A percentile compares a stretch with the other conserved stretches of the same genome.
These are phyloP conservation scores for Halcyon smyrnensis DNA, from an alignment of 2,797 vertebrate species.

Conservation along the genomic window DNA sequence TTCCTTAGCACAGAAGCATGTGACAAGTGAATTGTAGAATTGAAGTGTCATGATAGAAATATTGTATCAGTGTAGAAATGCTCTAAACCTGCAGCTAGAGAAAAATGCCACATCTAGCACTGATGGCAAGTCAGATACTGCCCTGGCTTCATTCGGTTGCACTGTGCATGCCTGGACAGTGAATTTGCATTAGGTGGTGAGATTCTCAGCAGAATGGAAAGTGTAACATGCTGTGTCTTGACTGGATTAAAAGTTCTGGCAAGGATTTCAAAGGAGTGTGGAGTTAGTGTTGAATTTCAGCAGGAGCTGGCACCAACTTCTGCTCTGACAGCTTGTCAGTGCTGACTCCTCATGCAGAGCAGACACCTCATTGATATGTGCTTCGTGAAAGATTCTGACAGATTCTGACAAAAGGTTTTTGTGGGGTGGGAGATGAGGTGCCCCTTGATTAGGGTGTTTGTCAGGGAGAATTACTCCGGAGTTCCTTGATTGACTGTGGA, in stretches of 20 bases:
- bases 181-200: background rate
- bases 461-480: background rate
- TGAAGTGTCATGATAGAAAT: background rate
- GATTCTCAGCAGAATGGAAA: background rate
- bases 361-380: background rate
- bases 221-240: slow-evolving; percentile 32
- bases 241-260: slow-evolving; percentile 26
- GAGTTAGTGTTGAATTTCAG: background rate
- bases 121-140: background rate
- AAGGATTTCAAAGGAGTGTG: slow-evolving; percentile 17
- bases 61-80: background rate
- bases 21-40: background rate
- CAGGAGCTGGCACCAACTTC: background rate
- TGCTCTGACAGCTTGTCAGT: background rate
- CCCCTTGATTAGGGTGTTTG: background rate
- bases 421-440: background rate
- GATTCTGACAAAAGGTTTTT: background rate
- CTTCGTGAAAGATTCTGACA: background rate
- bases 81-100: background rate
- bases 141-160: background rate
- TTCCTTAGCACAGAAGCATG: background rate
- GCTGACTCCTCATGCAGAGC: background rate
- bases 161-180: background rate
- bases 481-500: background rate
- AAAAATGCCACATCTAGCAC: background rate